phyloP scores from a whole-genome alignment of 2,888 invertebrate genomes.

The Cephus spinipes region DNA sequence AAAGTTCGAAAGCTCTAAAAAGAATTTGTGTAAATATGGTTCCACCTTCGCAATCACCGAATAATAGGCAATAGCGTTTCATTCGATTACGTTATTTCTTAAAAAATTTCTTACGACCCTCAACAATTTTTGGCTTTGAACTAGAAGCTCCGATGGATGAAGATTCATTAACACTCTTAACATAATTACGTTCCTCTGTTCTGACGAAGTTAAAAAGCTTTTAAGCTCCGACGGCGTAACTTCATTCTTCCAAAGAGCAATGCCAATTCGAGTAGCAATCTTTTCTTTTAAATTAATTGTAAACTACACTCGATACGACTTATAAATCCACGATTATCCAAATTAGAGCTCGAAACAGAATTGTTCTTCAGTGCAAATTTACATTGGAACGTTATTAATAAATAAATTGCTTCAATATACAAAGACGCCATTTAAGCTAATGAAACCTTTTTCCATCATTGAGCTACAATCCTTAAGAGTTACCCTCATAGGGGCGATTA shows the following conservation, averaged over 20 bases:
- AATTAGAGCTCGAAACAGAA: background rate
- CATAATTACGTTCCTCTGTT: conserved; percentile 23
- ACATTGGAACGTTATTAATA: background rate
- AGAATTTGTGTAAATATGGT: background rate
- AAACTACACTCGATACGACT: background rate
- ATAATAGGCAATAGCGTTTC: background rate
- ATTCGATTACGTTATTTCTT: background rate
- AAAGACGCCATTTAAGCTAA: background rate
- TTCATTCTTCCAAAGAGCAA: background rate
- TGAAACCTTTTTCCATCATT: too few relatives aligned
- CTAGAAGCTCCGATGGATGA: background rate
- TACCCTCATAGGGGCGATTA: too few relatives aligned
- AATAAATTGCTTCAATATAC: background rate
- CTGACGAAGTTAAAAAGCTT: conserved; percentile 32
- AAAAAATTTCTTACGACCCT: background rate
- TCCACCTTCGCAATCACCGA: background rate
- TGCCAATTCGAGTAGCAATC: background rate
- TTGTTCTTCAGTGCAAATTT: background rate
- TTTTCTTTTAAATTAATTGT: background rate
- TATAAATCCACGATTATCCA: background rate
- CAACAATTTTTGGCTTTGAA: background rate
- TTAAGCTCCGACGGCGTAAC: conserved; percentile 21
- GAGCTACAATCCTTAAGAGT: too few relatives aligned
- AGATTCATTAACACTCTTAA: conserved; percentile 30
- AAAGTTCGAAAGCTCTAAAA: background rate